Evolutionary conservation across 2,888 invertebrate genomes (phyloP).

Genomic region (Epicampocera succincta): DNA sequence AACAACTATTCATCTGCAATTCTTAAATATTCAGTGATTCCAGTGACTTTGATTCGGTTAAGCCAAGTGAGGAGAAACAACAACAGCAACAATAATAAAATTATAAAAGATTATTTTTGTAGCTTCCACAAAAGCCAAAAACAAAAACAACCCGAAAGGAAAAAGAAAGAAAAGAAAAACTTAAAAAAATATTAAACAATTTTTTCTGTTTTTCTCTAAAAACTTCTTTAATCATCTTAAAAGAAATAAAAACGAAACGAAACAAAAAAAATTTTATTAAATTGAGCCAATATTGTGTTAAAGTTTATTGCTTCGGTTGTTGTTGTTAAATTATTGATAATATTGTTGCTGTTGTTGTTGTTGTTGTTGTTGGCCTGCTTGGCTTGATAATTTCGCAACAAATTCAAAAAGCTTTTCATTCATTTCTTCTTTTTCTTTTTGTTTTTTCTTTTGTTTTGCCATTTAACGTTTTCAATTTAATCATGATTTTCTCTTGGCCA

Average conservation of each 20-base stretch:
- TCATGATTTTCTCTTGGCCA: constrained; percentile 50
- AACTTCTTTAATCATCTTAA: constrained; percentile 56
- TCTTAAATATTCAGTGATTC: constrained; percentile 46
- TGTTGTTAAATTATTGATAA: constrained; percentile 36
- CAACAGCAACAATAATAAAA: constrained; percentile 59
- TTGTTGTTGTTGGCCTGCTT: constrained; percentile 11
- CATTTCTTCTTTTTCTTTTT: constrained; percentile 32
- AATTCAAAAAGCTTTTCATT: constrained; percentile 54
- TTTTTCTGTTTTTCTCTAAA: constrained; percentile 22
- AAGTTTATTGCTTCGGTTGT: constrained; percentile 58
- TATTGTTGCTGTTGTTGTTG: constrained; percentile 41
- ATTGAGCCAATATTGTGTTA: constrained; percentile 61
- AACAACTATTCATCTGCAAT: constrained; percentile 46
- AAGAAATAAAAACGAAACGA: constrained; percentile 21
- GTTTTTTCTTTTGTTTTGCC: neutral
- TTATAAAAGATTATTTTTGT: constrained; percentile 59
- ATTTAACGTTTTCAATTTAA: constrained; percentile 64
- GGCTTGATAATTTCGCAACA: constrained; percentile 45
- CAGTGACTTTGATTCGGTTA: constrained; percentile 47
- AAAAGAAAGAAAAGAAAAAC: constrained; percentile 67
- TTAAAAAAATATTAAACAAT: constrained; percentile 48
- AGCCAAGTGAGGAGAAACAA: constrained; percentile 44
- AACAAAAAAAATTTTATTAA: constrained; percentile 56
- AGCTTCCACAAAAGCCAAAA: constrained; percentile 25
- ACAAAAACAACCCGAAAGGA: too few species aligned